A percentile compares a stretch with the other conserved stretches of the same genome.
phyloP scores from a whole-genome alignment of 2,888 invertebrate genomes.

The Ptilodon capucinus region DNA sequence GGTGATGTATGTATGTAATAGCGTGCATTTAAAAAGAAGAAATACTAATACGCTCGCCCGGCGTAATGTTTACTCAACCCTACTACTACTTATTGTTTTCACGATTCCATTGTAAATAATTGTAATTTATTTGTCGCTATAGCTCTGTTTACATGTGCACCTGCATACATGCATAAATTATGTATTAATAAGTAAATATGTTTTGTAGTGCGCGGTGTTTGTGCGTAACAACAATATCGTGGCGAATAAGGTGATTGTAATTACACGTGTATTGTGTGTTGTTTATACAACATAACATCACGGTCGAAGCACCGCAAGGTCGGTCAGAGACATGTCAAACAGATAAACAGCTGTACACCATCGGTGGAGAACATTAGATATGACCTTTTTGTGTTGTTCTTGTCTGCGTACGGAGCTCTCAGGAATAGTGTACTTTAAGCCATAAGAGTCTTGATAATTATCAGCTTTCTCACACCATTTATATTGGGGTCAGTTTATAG shows the following conservation, averaged over 20 bases:
- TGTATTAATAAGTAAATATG: slow-evolving; percentile 12
- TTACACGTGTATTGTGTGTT: background rate
- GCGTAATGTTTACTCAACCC: too few relatives aligned
- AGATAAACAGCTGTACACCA: too few relatives aligned
- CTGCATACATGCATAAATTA: slow-evolving; percentile 13
- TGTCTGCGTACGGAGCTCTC: too few relatives aligned
- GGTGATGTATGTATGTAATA: too few relatives aligned
- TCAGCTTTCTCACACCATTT: too few relatives aligned
- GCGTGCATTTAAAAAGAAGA: too few relatives aligned
- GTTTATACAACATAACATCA: background rate
- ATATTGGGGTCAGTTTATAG: too few relatives aligned
- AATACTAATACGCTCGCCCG: too few relatives aligned
- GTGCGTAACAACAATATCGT: slow-evolving; percentile 15
- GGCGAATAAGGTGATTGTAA: slow-evolving; percentile 2
- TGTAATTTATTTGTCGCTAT: background rate
- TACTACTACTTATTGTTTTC: background rate
- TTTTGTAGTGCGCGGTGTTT: slow-evolving; percentile 5
- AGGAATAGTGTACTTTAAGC: too few relatives aligned
- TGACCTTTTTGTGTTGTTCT: too few relatives aligned
- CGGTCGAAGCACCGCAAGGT: background rate
- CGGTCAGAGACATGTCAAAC: background rate
- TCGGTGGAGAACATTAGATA: too few relatives aligned
- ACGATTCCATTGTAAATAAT: background rate
- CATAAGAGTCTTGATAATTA: too few relatives aligned
- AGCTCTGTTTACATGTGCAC: slow-evolving; percentile 1